A percentile compares a stretch with the other conserved stretches of the same genome.
phyloP scores from a whole-genome alignment of 2,113 vertebrate species.

The Heptranchias perlo region DNA sequence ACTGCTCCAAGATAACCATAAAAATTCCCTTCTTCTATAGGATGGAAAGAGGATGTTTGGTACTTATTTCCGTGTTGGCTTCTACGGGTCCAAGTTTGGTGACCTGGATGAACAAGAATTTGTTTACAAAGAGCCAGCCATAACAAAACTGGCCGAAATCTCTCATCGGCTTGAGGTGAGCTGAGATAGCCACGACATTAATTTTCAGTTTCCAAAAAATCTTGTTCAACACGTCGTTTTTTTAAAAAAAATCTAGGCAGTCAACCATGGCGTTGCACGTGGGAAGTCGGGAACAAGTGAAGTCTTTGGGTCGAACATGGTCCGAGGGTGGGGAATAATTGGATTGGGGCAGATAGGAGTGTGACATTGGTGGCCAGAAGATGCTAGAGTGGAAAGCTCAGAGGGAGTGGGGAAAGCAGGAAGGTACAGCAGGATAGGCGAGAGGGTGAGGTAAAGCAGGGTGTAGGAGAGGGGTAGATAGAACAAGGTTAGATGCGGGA shows the following conservation, averaged over 20 bases:
- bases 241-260: background rate
- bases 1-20: background rate
- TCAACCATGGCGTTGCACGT: background rate
- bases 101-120: constrained; percentile 97
- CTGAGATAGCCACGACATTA: background rate
- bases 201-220: background rate
- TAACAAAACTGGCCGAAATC: constrained; percentile 94
- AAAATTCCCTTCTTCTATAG: constrained; percentile 60
- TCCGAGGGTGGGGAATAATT: background rate
- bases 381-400: background rate
- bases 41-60: constrained; percentile 98
- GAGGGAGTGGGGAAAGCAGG: background rate
- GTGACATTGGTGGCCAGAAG: background rate
- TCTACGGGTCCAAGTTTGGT: constrained; percentile 93
- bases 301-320: background rate
- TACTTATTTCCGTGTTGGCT: constrained; percentile 94
- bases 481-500: background rate
- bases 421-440: background rate
- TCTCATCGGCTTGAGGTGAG: constrained; percentile 93
- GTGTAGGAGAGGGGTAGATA: background rate
- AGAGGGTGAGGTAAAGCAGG: too few species aligned
- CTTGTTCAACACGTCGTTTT: background rate
- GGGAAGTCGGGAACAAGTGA: background rate
- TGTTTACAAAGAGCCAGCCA: constrained; percentile 96
- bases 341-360: background rate